Conservation (phyloP, 2,888 invertebrate species). For the Phania funesta region DNA sequence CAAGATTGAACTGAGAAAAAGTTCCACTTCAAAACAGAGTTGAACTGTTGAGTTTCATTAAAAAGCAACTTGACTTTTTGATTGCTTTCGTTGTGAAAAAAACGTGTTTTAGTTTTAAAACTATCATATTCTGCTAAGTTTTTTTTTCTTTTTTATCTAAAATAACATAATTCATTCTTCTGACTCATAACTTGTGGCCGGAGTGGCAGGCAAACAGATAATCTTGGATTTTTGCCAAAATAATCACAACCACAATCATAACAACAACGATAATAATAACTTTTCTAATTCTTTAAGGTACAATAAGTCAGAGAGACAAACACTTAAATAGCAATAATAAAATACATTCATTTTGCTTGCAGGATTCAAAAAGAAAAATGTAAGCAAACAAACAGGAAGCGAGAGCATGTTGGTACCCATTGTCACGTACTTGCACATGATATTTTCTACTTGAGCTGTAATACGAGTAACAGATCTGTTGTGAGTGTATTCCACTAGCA, state of each 20-base stretch:
- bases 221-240: constrained; percentile 51
- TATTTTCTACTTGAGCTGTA: constrained; percentile 40
- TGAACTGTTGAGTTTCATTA: too few relatives aligned
- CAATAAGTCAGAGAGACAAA: not conserved
- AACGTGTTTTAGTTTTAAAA: not conserved
- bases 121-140: not conserved
- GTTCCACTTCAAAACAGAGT: too few relatives aligned
- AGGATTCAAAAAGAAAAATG: not conserved
- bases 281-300: constrained; percentile 32
- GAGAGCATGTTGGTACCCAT: not conserved
- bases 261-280: constrained; percentile 34
- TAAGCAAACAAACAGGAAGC: not conserved
- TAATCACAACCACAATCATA: not conserved
- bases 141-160: not conserved
- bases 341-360: not conserved
- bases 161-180: constrained; percentile 17
- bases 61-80: not conserved
- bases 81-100: not conserved
- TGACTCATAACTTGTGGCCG: not conserved
- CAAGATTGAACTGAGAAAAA: too few relatives aligned
- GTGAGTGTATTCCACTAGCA: not conserved
- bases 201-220: constrained; percentile 15
- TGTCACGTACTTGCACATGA: constrained; percentile 48
- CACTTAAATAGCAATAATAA: not conserved
- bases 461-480: constrained; percentile 38